Evolutionary conservation across 2,797 vertebrate species (phyloP).

Genomic region (Hydrolagus colliei): DNA sequence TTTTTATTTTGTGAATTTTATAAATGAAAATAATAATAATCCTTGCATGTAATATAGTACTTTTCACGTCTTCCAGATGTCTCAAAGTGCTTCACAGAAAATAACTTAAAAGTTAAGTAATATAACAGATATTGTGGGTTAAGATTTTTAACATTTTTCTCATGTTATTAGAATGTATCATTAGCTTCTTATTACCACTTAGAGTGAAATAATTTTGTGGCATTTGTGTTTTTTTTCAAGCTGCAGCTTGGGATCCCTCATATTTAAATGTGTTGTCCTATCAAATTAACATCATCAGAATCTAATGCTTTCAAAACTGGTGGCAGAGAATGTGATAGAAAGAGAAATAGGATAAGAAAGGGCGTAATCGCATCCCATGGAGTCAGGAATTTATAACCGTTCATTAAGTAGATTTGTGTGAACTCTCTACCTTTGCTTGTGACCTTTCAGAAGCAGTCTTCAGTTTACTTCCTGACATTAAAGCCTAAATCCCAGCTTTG

Average conservation of each 20-base stretch:
- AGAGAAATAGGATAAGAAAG: conserved; percentile 13
- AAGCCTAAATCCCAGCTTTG: conserved; percentile 38
- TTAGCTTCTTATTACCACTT: neutral
- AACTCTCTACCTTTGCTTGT: conserved; percentile 42
- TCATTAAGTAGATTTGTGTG: conserved; percentile 41
- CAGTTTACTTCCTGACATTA: conserved; percentile 37
- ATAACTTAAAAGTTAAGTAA: neutral
- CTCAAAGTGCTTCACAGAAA: no score
- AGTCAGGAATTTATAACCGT: conserved; percentile 39
- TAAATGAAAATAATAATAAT: no score
- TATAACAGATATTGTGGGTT: neutral
- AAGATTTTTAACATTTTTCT: neutral
- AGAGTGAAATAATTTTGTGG: neutral
- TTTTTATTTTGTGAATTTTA: no score
- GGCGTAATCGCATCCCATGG: conserved; percentile 30
- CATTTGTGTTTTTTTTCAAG: neutral
- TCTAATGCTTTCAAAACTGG: neutral
- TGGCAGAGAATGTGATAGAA: neutral
- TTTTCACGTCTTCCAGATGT: no score
- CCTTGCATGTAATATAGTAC: no score
- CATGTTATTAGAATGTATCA: neutral
- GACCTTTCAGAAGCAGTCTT: conserved; percentile 35
- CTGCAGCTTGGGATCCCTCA: neutral
- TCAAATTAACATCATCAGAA: neutral
- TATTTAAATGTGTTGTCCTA: neutral